These are phyloP conservation scores for Peromyscus attwateri DNA, from an alignment of 2,797 vertebrate genomes.

Conservation along the genomic window DNA sequence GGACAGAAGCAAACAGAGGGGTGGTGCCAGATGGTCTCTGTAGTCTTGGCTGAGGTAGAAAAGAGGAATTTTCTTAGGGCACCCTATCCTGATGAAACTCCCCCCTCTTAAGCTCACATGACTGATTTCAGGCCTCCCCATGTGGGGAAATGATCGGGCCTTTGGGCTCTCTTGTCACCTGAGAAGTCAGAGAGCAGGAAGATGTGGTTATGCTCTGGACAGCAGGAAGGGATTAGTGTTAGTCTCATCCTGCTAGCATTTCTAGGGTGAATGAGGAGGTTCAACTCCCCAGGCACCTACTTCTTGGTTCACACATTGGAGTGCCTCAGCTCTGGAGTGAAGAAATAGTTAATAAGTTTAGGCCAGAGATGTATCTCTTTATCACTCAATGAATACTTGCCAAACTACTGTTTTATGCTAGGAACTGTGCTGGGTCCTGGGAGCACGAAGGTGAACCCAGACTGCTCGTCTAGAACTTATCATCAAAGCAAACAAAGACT, in stretches of 20 bases:
- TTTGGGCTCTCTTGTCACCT: constrained; percentile 7
- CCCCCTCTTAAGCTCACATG: not conserved
- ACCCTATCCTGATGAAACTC: not conserved
- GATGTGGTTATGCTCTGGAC: not conserved
- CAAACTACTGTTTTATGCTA: not conserved
- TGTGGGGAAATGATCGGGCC: not conserved
- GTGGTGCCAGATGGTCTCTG: constrained; percentile 42
- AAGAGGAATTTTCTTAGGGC: constrained; percentile 51
- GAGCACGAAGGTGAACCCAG: not conserved
- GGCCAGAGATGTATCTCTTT: constrained; percentile 9
- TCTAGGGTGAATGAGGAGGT: not conserved
- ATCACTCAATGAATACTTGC: constrained; percentile 63
- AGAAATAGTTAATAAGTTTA: constrained; percentile 31
- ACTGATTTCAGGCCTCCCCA: constrained; percentile 1
- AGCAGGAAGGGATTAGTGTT: not conserved
- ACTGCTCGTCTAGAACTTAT: not conserved
- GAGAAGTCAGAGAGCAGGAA: not conserved
- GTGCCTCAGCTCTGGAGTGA: not conserved
- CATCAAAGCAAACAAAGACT: constrained; percentile 50
- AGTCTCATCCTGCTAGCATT: constrained; percentile 17
- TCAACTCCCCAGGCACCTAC: not conserved
- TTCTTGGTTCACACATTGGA: not conserved
- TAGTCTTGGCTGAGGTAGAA: constrained; percentile 52
- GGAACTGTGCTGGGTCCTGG: not conserved
- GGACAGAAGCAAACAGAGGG: constrained; percentile 53